Percentiles rank a stretch among this genome's conserved stretches.
phyloP scores from a whole-genome alignment of 2,113 vertebrate genomes.

The Oncorhynchus gorbuscha region DNA sequence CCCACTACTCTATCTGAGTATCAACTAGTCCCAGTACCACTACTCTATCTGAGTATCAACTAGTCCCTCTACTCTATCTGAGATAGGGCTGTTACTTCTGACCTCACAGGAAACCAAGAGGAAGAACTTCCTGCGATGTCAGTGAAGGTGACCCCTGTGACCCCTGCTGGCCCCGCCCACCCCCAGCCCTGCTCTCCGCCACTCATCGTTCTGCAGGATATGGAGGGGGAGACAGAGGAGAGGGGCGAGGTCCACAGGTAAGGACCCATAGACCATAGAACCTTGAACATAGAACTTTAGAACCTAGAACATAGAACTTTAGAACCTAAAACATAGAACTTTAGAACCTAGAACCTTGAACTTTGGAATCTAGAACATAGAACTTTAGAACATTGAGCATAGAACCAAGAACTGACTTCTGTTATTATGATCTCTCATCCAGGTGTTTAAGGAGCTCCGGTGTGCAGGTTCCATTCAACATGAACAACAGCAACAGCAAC shows the following conservation, averaged over 20 bases:
- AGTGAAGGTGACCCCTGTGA: too few species aligned
- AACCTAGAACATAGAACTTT: too few species aligned
- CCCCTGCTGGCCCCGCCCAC: slow-evolving; percentile 8
- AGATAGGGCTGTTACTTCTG: neutral
- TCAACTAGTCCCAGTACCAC: neutral
- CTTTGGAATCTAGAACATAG: neutral
- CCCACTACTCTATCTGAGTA: too few species aligned
- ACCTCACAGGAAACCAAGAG: neutral
- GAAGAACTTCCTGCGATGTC: neutral
- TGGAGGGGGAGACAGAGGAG: slow-evolving; percentile 42
- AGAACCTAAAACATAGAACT: neutral
- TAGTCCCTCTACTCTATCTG: neutral
- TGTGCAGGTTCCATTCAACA: slow-evolving; percentile 74
- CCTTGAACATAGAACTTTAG: too few species aligned
- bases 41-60: neutral
- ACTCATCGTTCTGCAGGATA: slow-evolving; percentile 33
- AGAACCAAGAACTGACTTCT: neutral
- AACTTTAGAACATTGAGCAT: neutral
- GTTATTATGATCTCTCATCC: neutral
- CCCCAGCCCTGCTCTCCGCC: slow-evolving; percentile 32
- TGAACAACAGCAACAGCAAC: slow-evolving; percentile 93
- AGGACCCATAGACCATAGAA: slow-evolving; percentile 8
- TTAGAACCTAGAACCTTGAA: neutral
- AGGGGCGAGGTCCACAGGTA: slow-evolving; percentile 47
- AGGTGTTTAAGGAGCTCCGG: slow-evolving; percentile 32